Conservation (phyloP, 1,140 invertebrate species). For the Lanistes nyassanus region DNA sequence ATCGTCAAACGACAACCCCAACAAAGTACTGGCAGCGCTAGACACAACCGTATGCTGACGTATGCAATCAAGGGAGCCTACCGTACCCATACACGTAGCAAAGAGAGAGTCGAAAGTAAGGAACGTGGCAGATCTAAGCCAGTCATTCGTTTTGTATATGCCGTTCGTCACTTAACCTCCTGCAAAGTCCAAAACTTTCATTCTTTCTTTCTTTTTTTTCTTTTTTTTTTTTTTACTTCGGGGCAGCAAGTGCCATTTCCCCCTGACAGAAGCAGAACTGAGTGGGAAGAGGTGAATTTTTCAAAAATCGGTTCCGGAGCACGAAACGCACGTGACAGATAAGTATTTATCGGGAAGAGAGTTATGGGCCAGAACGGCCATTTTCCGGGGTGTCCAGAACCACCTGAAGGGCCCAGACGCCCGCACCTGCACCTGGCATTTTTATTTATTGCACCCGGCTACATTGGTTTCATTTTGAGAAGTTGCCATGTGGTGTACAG, state of each 20-base stretch:
- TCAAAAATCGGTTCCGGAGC: neutral
- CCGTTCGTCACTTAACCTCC: neutral
- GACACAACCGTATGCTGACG: too few species aligned
- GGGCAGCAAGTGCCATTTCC: neutral
- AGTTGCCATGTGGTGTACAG: neutral
- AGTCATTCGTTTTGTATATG: constrained; percentile 10
- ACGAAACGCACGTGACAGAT: too few species aligned
- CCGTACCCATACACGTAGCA: constrained; percentile 15
- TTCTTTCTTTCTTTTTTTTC: constrained; percentile 6
- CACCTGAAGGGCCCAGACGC: too few species aligned
- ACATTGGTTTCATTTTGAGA: constrained; percentile 14
- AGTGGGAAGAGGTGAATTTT: neutral
- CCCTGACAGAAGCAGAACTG: neutral
- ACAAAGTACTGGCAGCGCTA: too few species aligned
- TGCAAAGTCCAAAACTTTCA: neutral
- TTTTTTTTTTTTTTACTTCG: neutral
- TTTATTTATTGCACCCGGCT: constrained; percentile 14
- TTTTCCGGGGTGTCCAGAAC: too few species aligned
- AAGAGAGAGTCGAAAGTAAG: too few species aligned
- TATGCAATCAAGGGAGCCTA: neutral
- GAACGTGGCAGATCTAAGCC: too few species aligned
- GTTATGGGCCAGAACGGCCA: too few species aligned
- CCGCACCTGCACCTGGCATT: constrained; percentile 21
- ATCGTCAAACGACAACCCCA: too few species aligned
- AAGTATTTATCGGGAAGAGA: too few species aligned